These are phyloP conservation scores for Eulithis testata DNA, from an alignment of 2,888 invertebrate species.

Conservation along the genomic window DNA sequence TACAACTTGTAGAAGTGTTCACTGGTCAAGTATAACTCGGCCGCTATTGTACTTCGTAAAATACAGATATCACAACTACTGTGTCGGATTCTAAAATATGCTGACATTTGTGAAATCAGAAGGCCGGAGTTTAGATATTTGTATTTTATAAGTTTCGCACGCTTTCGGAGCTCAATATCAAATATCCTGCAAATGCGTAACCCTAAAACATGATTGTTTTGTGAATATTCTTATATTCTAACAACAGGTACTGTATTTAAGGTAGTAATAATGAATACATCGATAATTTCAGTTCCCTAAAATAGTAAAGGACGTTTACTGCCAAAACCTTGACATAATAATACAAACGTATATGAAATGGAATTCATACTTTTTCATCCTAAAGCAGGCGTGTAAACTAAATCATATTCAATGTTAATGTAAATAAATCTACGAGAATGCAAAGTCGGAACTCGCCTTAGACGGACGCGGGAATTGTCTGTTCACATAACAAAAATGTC, in stretches of 20 bases:
- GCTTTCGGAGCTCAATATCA: slow-evolving; percentile 9
- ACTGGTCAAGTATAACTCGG: neutral
- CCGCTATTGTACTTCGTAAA: slow-evolving; percentile 1
- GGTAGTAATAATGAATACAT: slow-evolving; percentile 23
- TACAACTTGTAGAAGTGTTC: slow-evolving; percentile 14
- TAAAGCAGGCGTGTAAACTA: slow-evolving; percentile 24
- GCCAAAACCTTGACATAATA: slow-evolving; percentile 38
- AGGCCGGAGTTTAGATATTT: neutral
- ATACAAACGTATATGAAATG: slow-evolving; percentile 27
- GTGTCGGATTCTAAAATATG: neutral
- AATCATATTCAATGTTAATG: slow-evolving; percentile 41
- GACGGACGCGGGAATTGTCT: slow-evolving; percentile 51
- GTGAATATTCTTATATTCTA: slow-evolving; percentile 36
- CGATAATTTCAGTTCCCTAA: slow-evolving; percentile 28
- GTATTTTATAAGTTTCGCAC: slow-evolving; percentile 10
- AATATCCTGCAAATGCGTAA: slow-evolving; percentile 20
- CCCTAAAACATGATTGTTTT: slow-evolving; percentile 30
- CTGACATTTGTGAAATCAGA: neutral
- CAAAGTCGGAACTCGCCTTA: slow-evolving; percentile 53
- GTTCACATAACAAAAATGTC: slow-evolving; percentile 65
- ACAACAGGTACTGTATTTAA: slow-evolving; percentile 39
- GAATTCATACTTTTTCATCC: slow-evolving; percentile 32
- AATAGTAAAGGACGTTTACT: slow-evolving; percentile 20
- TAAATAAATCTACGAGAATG: slow-evolving; percentile 42
- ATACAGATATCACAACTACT: slow-evolving; percentile 10